Evolutionary conservation across 2,888 invertebrate species (phyloP).

Genomic region (Rhogogaster chlorosoma): DNA sequence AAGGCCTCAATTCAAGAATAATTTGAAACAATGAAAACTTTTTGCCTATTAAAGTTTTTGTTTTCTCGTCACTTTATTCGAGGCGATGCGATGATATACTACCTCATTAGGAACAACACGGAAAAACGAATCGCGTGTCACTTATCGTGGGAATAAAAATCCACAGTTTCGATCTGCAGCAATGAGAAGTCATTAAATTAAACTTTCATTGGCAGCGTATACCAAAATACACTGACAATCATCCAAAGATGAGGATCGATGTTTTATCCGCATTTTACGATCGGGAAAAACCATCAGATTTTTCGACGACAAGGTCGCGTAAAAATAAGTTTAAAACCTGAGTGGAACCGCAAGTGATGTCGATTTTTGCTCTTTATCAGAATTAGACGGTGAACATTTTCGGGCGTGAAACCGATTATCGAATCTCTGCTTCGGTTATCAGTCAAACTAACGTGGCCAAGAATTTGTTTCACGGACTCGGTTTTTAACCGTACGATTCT

Average conservation of each 20-base stretch:
- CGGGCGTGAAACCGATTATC: not conserved
- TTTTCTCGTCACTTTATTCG: slow-evolving; percentile 20
- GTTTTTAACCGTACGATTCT: not conserved
- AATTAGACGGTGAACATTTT: not conserved
- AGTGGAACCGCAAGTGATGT: not conserved
- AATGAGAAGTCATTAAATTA: not conserved
- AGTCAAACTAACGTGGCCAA: not conserved
- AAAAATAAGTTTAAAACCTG: not conserved
- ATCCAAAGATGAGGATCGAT: not conserved
- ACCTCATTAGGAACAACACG: not conserved
- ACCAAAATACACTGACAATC: not conserved
- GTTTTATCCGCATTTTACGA: not conserved
- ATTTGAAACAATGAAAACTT: slow-evolving; percentile 33
- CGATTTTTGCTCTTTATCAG: not conserved
- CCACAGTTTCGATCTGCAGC: not conserved
- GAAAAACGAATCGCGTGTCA: not conserved
- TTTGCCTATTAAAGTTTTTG: not conserved
- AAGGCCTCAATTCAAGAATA: slow-evolving; percentile 16
- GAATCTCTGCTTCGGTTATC: not conserved
- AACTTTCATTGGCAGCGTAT: not conserved
- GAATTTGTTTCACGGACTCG: not conserved
- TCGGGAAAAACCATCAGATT: not conserved
- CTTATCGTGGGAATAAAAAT: not conserved
- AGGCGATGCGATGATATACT: slow-evolving; percentile 17
- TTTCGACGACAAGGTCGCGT: not conserved